Percentiles rank a stretch among this genome's conserved stretches.
phyloP scores from a whole-genome alignment of 2,888 invertebrate genomes.

The Podotricha telesiphe region DNA sequence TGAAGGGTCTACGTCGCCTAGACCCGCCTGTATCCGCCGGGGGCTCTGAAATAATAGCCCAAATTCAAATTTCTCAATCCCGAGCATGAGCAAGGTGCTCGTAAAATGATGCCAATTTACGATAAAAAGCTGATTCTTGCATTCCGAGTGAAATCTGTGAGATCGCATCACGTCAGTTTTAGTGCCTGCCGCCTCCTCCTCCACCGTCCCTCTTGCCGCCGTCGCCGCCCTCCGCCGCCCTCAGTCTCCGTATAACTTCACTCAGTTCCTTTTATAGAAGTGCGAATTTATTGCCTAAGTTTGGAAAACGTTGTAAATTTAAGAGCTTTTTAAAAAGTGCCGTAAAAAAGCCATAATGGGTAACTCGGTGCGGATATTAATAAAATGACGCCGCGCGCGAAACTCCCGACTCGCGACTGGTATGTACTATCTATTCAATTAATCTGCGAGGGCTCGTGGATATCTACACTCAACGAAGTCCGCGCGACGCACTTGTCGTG shows the following conservation, averaged over 20 bases:
- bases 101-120: conserved; percentile 62
- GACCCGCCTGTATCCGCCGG: conserved; percentile 3
- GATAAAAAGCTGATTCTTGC: conserved; percentile 59
- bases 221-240: conserved; percentile 17
- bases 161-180: conserved; percentile 50
- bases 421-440: conserved; percentile 51
- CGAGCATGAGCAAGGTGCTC: conserved; percentile 49
- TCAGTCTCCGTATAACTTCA: conserved; percentile 32
- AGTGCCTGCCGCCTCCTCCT: conserved; percentile 40
- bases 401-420: conserved; percentile 35
- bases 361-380: conserved; percentile 45
- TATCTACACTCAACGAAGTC: too few species aligned
- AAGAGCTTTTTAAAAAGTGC: conserved; percentile 56
- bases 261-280: conserved; percentile 48
- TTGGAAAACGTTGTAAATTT: conserved; percentile 52
- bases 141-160: conserved; percentile 50
- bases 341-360: conserved; percentile 48
- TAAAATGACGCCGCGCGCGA: conserved; percentile 42
- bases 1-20: conserved; percentile 32
- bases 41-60: conserved; percentile 44
- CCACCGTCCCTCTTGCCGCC: conserved; percentile 18
- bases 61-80: conserved; percentile 51
- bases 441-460: conserved; percentile 37
- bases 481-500: too few species aligned
- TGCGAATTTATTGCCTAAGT: conserved; percentile 58